phyloP scores from a whole-genome alignment of 2,797 vertebrate genomes.

The Myotis findleyi region DNA sequence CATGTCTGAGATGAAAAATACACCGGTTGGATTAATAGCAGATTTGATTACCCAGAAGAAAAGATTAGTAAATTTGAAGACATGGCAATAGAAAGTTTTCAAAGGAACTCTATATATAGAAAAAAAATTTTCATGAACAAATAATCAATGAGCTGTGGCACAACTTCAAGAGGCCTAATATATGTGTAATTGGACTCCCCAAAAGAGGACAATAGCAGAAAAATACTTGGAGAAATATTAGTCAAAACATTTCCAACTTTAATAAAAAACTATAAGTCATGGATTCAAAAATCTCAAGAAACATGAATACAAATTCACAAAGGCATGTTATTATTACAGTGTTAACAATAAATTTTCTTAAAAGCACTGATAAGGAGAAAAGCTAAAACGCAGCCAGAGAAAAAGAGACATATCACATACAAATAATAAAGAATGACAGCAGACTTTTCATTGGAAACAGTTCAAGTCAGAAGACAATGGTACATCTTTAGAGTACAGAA shows the following conservation, averaged over 20 bases:
- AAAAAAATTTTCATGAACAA: background rate
- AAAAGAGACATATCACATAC: background rate
- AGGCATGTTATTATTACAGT: background rate
- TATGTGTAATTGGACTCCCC: background rate
- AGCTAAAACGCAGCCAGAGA: background rate
- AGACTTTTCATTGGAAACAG: constrained; percentile 39
- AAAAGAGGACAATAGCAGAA: background rate
- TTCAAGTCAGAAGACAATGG: constrained; percentile 53
- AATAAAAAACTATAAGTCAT: background rate
- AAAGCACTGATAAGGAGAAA: constrained; percentile 17
- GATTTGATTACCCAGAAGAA: constrained; percentile 14
- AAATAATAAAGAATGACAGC: constrained; percentile 12
- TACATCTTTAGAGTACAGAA: constrained; percentile 41
- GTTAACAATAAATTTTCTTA: constrained; percentile 20
- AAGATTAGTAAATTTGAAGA: constrained; percentile 8
- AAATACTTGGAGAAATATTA: constrained; percentile 28
- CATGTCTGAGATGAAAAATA: constrained; percentile 11
- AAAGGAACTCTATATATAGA: background rate
- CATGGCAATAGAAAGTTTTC: background rate
- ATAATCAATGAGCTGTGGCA: background rate
- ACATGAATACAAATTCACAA: constrained; percentile 1
- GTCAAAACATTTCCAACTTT: constrained; percentile 2
- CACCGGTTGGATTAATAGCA: background rate
- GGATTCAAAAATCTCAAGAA: constrained; percentile 41
- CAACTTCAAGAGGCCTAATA: background rate